phyloP scores from a whole-genome alignment of 2,113 vertebrate genomes.

The Gallinago jamesoni region DNA sequence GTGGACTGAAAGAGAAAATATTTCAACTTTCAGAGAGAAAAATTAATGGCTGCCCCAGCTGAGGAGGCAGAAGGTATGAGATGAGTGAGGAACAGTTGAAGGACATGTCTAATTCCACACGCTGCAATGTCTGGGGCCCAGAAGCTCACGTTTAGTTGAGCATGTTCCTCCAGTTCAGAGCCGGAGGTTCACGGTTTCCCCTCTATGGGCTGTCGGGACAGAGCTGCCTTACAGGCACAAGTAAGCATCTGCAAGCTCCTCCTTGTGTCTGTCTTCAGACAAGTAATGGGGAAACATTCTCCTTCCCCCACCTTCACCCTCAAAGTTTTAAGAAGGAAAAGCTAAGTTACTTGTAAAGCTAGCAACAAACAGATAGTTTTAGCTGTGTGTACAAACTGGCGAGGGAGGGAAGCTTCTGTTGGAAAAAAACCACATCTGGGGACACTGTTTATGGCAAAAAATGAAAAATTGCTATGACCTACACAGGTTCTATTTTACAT shows the following conservation, averaged over 20 bases:
- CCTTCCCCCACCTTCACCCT: background rate
- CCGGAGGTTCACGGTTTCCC: background rate
- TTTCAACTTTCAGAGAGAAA: background rate
- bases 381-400: background rate
- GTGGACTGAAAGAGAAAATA: background rate
- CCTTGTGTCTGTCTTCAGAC: background rate
- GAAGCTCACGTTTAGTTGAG: background rate
- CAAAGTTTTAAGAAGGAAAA: background rate
- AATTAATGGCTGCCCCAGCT: background rate
- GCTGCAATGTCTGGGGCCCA: background rate
- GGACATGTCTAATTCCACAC: background rate
- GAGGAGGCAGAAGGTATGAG: background rate
- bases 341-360: background rate
- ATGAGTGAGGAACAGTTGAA: background rate
- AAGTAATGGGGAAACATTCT: background rate
- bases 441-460: background rate
- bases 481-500: background rate
- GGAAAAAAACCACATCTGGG: background rate
- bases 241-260: background rate
- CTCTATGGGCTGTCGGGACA: fast-evolving
- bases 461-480: conserved; percentile 19
- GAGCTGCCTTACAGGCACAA: background rate
- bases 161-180: background rate
- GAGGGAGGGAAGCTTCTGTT: background rate
- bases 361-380: background rate